These are phyloP conservation scores for Habrosyne pyritoides DNA, from an alignment of 2,888 invertebrate genomes.

Conservation along the genomic window DNA sequence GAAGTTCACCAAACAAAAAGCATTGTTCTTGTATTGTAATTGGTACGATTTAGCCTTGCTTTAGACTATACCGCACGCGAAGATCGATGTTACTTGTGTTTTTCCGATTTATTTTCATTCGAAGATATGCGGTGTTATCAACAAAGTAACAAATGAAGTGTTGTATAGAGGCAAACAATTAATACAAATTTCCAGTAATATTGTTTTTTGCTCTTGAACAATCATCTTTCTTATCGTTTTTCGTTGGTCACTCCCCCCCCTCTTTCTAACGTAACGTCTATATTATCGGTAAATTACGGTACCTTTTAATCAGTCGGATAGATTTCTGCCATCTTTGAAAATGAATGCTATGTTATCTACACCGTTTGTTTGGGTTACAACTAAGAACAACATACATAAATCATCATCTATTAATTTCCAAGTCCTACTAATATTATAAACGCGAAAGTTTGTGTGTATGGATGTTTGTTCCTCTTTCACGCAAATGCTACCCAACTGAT, in stretches of 20 bases:
- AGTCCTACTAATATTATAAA: no score
- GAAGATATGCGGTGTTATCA: no score
- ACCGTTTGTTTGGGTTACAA: not conserved
- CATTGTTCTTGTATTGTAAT: not conserved
- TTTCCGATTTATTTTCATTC: not conserved
- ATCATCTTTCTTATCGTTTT: not conserved
- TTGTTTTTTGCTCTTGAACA: no score
- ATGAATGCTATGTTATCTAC: not conserved
- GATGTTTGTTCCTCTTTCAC: no score
- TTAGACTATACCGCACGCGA: not conserved
- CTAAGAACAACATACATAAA: no score
- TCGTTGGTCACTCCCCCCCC: not conserved
- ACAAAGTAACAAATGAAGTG: no score
- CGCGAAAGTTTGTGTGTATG: no score
- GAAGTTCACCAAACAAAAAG: not conserved
- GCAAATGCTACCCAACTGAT: no score
- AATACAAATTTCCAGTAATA: no score
- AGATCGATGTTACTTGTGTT: not conserved
- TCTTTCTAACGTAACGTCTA: not conserved
- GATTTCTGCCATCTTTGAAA: not conserved
- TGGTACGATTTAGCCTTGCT: no score
- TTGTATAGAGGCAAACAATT: no score
- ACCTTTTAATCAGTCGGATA: not conserved
- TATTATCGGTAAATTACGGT: not conserved
- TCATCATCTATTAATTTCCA: no score